Evolutionary conservation across 2,888 invertebrate species (phyloP), one percentile per base, ranked within the genome.

Genomic region (Clusia tigrina): DNA sequence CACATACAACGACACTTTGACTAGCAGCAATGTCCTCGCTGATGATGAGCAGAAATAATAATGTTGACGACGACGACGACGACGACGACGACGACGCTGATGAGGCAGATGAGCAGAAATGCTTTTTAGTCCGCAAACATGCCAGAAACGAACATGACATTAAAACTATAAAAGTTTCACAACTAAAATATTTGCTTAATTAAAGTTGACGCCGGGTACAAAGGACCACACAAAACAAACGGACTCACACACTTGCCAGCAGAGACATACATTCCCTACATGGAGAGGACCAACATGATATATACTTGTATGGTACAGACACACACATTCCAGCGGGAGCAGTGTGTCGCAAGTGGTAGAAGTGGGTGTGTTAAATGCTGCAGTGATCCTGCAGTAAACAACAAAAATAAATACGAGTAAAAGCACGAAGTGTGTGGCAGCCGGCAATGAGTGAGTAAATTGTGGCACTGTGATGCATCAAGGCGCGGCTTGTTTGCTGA

Each of bases 111-210:
- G 42, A 42, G 42, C n/a, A n/a, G 6, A 17, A n/a, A 42, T 3
- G 15, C 42, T 15, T 3, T 6, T 15, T 3, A n/a, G 12, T 42
- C 3, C 9, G 42, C 42, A 42, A 42, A 42, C 42, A 42, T n/a
- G 42, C n/a, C 42, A 6, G 42, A 6, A 42, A 42, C 3, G 42
- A 42, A n/a, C 12, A n/a, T 15, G 42, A 18, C n/a, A 46, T 12
- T 38, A 56, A 55, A 66, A 58, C 58, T 63, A 63, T 56, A 66
- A 66, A n/a, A 63, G 25, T 60, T 66, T 54, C 56, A 17, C 56
- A 57, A 63, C 61, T 63, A 25, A 66, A 63, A 63, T 66, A 66
- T 66, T 66, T 62, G 58, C 63, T 59, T 66, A 59, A 62, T 66
- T 66, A 61, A 62, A 66, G 61, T 61, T 59, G 42, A 58, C 63